A percentile compares a stretch with the other conserved stretches of the same genome.
These are phyloP conservation scores for Amblyopsis rosae DNA, from an alignment of 2,113 vertebrate genomes.

Conservation along the genomic window DNA sequence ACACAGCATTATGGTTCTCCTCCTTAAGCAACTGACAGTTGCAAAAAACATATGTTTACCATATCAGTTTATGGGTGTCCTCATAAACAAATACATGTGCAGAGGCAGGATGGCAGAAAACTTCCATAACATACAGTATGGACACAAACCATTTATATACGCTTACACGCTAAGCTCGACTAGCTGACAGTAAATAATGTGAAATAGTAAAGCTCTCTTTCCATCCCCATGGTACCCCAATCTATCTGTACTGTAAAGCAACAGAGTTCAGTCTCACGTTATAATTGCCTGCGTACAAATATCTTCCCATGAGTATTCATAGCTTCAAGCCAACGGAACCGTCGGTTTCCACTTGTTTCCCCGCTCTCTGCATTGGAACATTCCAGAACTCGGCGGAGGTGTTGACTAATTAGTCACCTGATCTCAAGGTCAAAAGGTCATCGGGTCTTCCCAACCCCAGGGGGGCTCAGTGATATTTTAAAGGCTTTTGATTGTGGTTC, in stretches of 20 bases:
- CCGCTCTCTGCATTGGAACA: conserved; percentile 54
- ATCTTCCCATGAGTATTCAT: conserved; percentile 37
- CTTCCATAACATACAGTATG: not conserved
- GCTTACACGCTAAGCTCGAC: not conserved
- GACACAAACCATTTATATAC: not conserved
- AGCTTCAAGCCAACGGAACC: conserved; percentile 34
- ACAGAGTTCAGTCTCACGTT: conserved; percentile 3
- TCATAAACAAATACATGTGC: conserved; percentile 5
- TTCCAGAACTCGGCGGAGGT: conserved; percentile 68
- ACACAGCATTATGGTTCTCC: conserved; percentile 36
- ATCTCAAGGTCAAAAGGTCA: conserved; percentile 64
- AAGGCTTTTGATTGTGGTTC: conserved; percentile 57
- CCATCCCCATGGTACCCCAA: not conserved
- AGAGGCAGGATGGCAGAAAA: not conserved
- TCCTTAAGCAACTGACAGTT: not conserved
- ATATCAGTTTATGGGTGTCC: not conserved
- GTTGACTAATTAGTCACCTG: conserved; percentile 74
- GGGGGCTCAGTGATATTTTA: conserved; percentile 67
- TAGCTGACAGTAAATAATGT: conserved; percentile 16
- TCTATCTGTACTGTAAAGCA: conserved; percentile 9
- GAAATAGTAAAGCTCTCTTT: conserved; percentile 9
- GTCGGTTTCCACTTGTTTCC: conserved; percentile 45
- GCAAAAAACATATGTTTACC: not conserved
- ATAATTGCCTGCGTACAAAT: conserved; percentile 45
- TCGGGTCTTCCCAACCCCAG: conserved; percentile 48